Conservation (phyloP, 2,888 invertebrate species). For the Colletes collaris region DNA sequence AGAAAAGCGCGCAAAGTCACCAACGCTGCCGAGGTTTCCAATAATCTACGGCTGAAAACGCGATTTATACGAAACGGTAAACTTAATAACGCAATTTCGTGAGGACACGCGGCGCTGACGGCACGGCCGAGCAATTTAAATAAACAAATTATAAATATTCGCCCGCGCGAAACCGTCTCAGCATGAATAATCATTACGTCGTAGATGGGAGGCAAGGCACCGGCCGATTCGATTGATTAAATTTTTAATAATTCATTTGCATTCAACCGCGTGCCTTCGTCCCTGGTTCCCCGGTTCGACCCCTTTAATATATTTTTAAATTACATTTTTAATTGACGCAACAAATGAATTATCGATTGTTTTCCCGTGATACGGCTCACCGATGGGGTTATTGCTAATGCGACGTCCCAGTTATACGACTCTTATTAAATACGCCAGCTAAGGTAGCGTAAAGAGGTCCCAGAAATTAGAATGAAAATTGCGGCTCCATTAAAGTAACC, state of each 20-base stretch:
- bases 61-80: slow-evolving; percentile 78
- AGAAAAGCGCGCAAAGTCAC: slow-evolving; percentile 49
- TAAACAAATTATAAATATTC: slow-evolving; percentile 83
- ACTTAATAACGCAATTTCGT: slow-evolving; percentile 81
- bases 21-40: slow-evolving; percentile 57
- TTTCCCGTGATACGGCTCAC: slow-evolving; percentile 57
- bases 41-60: slow-evolving; percentile 71
- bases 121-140: slow-evolving; percentile 79
- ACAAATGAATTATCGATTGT: slow-evolving; percentile 81
- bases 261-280: slow-evolving; percentile 75
- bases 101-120: slow-evolving; percentile 73
- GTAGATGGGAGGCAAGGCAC: slow-evolving; percentile 77
- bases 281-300: slow-evolving; percentile 57
- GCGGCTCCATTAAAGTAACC: slow-evolving; percentile 20
- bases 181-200: slow-evolving; percentile 82
- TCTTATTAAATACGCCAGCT: slow-evolving; percentile 50
- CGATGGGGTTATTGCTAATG: slow-evolving; percentile 69
- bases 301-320: slow-evolving; percentile 81
- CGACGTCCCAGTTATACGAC: slow-evolving; percentile 53
- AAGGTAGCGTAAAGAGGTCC: slow-evolving; percentile 42
- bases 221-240: slow-evolving; percentile 82
- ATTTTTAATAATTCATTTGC: slow-evolving; percentile 83
- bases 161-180: slow-evolving; percentile 80
- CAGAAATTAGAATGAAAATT: slow-evolving; percentile 59
- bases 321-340: slow-evolving; percentile 82